Evolutionary conservation across 2,888 invertebrate genomes (phyloP).

Genomic region (Heliconius ismenius): DNA sequence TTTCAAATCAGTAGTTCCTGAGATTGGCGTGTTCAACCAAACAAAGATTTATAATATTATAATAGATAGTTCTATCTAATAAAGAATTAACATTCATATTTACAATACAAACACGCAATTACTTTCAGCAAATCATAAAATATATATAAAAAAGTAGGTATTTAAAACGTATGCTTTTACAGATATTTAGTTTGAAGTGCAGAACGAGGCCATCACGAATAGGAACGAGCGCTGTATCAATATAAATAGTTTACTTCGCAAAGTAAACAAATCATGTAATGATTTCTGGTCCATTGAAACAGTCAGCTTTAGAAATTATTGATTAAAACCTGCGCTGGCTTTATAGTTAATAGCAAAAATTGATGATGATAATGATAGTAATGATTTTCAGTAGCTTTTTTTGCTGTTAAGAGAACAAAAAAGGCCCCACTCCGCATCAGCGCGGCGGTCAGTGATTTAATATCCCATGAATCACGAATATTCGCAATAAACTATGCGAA

Average conservation of each 20-base stretch:
- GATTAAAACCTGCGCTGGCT: conserved; percentile 4
- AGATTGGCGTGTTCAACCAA: background rate
- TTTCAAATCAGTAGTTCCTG: no score
- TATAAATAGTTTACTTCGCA: conserved; percentile 21
- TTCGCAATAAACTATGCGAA: conserved; percentile 15
- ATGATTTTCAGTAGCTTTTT: background rate
- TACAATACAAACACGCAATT: background rate
- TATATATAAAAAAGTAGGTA: background rate
- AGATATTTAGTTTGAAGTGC: conserved; percentile 16
- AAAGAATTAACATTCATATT: background rate
- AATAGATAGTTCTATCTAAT: background rate
- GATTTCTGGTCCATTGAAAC: conserved; percentile 16
- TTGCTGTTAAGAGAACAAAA: background rate
- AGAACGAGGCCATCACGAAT: conserved; percentile 13
- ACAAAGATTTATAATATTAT: background rate
- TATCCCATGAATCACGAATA: conserved; percentile 36
- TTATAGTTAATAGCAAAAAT: background rate
- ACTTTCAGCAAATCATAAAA: background rate
- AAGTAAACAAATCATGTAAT: conserved; percentile 21
- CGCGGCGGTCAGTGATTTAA: conserved; percentile 22
- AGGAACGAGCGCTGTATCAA: conserved; percentile 18
- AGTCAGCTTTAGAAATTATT: conserved; percentile 18
- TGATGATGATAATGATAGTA: conserved; percentile 1
- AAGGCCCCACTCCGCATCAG: conserved; percentile 2
- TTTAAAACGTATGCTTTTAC: conserved; percentile 7